Evolutionary conservation across 2,797 vertebrate genomes (phyloP), one percentile per base, ranked within the genome.

Genomic region (Mormyrops boulengeri): DNA sequence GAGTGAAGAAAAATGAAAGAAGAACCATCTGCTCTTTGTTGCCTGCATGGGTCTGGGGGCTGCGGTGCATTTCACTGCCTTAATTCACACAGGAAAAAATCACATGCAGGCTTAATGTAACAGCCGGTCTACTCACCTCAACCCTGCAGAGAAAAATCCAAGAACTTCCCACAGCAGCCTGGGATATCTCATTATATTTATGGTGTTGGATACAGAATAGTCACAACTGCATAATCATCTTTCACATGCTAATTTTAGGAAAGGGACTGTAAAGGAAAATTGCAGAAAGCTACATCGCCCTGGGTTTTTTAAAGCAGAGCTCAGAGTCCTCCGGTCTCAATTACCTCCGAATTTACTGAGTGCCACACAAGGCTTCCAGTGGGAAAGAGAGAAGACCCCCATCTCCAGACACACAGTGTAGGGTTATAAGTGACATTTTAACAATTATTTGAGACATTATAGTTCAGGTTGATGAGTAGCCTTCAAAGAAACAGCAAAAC

Each of bases 141-240:
- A 47, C 41, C 77, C 38, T 84, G 66, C 66, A 84, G 77, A 84
- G 8, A 22, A 49, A 44, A 84, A 44, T 44, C n/a, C 77, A 84
- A 47, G 44, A 84, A n/a, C 77, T 84, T 84, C n/a, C 41, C 44
- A 84, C 44, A 49, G 77, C 77, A 47, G 77, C 77, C 77, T 84
- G 9, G n/a, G 77, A 84, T 49, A 22, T 84, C 38, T 84, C 44
- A 49, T 84, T 44, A 84, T 84, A 49, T 84, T 84, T 22, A 19
- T 47, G 41, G 66, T 38, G 30, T 38, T 14, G 66, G 11, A 34
- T 73, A 34, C 26, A 34, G 30, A 73, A 73, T 38, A 73, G 66
- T 73, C 66, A 38, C 66, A 73, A 73, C 66, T 73, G 66, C 66
- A 34, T 73, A 73, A 73, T 73, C 66, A 73, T 73, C 66, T 73